Conservation (phyloP, 2,888 invertebrate genomes). For the Diaprepes abbreviatus region DNA sequence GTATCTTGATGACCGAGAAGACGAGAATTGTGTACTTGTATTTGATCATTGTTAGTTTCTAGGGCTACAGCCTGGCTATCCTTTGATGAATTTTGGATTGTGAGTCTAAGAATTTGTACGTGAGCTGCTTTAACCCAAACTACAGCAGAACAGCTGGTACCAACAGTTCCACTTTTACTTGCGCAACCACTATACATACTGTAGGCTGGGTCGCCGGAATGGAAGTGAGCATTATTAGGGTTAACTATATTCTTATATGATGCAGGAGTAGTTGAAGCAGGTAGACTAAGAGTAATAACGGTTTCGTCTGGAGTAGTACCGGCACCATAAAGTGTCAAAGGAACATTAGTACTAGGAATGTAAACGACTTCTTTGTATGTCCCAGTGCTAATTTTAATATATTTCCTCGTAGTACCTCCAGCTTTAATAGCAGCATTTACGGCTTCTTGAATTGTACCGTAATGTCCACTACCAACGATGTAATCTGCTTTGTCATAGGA, state of each 20-base stretch:
- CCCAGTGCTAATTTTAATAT: conserved; percentile 35
- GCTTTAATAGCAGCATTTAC: conserved; percentile 32
- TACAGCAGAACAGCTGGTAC: conserved; percentile 33
- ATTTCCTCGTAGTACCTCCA: conserved; percentile 31
- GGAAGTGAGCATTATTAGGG: background rate
- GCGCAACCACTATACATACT: conserved; percentile 30
- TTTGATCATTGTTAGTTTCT: conserved; percentile 21
- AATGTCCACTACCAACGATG: conserved; percentile 26
- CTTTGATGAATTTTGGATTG: conserved; percentile 29
- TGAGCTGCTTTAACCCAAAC: conserved; percentile 23
- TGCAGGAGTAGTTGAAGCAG: conserved; percentile 12
- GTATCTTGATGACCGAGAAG: conserved; percentile 40
- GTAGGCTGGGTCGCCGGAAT: conserved; percentile 34
- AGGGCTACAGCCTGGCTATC: conserved; percentile 35
- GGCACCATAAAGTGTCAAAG: conserved; percentile 34
- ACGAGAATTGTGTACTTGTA: conserved; percentile 27
- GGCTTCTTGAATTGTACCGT: conserved; percentile 32
- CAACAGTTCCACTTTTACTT: conserved; percentile 25
- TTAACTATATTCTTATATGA: conserved; percentile 24
- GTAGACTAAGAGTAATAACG: conserved; percentile 22
- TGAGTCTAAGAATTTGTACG: conserved; percentile 26
- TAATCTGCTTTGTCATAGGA: conserved; percentile 22
- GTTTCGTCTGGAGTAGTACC: conserved; percentile 22
- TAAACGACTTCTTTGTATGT: conserved; percentile 36
- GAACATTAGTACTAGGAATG: conserved; percentile 37